phyloP scores from a whole-genome alignment of 2,888 invertebrate species.

The Melitaea athalia region DNA sequence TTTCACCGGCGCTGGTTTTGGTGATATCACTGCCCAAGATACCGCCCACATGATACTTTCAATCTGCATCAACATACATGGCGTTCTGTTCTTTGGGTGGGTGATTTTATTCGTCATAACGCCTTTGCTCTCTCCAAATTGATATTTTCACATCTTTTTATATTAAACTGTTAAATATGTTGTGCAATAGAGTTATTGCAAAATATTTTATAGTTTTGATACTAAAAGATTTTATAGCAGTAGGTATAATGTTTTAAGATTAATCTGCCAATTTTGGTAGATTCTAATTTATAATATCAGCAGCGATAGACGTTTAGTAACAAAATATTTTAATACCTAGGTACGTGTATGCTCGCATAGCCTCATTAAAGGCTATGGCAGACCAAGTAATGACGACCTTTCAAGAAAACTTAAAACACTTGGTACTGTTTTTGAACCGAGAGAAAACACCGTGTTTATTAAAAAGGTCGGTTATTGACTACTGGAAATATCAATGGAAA shows the following conservation, averaged over 20 bases:
- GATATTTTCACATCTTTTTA: no score
- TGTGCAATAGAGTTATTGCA: conserved; percentile 2
- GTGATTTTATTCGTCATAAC: conserved; percentile 42
- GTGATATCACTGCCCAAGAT: conserved; percentile 74
- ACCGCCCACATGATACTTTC: conserved; percentile 68
- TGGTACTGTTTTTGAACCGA: conserved; percentile 69
- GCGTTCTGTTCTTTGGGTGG: conserved; percentile 77
- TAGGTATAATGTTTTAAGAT: neutral
- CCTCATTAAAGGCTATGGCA: conserved; percentile 74
- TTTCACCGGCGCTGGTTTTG: conserved; percentile 76
- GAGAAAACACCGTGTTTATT: conserved; percentile 66
- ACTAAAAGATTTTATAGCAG: neutral
- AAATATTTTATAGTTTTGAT: no score
- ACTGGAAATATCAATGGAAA: conserved; percentile 80
- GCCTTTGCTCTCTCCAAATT: conserved; percentile 29
- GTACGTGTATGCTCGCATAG: conserved; percentile 75
- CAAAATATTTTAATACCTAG: conserved; percentile 46
- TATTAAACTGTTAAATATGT: no score
- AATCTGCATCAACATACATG: conserved; percentile 70
- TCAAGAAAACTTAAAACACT: conserved; percentile 73
- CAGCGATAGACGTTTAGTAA: neutral
- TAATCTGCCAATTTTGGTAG: neutral
- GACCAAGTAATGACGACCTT: conserved; percentile 73
- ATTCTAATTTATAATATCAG: neutral
- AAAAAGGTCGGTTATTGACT: conserved; percentile 65